Evolutionary conservation across 2,888 invertebrate species (phyloP).

Genomic region (Drosophila neutralis): DNA sequence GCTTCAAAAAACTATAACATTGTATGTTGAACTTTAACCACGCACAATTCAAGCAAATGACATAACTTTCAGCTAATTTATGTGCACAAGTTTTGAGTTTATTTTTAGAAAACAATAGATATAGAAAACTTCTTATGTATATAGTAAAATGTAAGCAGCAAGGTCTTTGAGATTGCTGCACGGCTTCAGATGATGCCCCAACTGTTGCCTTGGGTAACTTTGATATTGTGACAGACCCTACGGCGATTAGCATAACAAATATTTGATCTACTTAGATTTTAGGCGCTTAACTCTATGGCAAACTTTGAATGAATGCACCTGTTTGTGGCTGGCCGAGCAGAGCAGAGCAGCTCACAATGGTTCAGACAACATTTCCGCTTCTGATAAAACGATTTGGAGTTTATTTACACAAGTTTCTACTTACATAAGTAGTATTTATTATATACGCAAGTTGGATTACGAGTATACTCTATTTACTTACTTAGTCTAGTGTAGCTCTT

Average conservation of each 20-base stretch:
- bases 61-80: slow-evolving; percentile 23
- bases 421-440: not conserved
- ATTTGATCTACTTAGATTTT: slow-evolving; percentile 42
- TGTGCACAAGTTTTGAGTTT: slow-evolving; percentile 17
- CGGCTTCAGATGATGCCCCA: slow-evolving; percentile 11
- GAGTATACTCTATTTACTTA: not conserved
- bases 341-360: slow-evolving; percentile 5
- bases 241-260: slow-evolving; percentile 43
- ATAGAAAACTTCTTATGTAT: slow-evolving; percentile 13
- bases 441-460: slow-evolving; percentile 22
- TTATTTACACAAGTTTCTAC: slow-evolving; percentile 33
- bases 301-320: slow-evolving; percentile 57
- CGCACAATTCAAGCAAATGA: slow-evolving; percentile 36
- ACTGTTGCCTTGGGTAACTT: slow-evolving; percentile 3
- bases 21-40: slow-evolving; percentile 29
- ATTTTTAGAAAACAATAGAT: slow-evolving; percentile 3
- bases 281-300: slow-evolving; percentile 18
- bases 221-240: slow-evolving; percentile 27
- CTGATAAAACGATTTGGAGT: slow-evolving; percentile 60
- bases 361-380: slow-evolving; percentile 63
- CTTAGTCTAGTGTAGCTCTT: not conserved
- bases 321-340: slow-evolving; percentile 33
- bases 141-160: slow-evolving; percentile 8
- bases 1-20: slow-evolving; percentile 1
- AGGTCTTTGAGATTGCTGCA: slow-evolving; percentile 16